Conservation (phyloP, 2,888 invertebrate species). For the Margaritifera margaritifera region DNA sequence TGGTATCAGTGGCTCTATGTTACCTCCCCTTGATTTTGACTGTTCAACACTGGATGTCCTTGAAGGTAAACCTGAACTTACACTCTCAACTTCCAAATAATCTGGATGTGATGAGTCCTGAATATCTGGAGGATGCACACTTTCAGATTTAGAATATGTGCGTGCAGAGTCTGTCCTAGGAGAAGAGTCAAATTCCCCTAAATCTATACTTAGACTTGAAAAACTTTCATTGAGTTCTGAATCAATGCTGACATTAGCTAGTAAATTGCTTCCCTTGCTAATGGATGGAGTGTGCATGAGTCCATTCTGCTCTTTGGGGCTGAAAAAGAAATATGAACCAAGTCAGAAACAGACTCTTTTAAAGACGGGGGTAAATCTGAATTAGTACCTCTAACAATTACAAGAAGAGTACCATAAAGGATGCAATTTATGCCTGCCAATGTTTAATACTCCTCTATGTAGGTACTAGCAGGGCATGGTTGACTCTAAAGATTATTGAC, state of each 20-base stretch:
- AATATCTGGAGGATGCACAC: constrained; percentile 23
- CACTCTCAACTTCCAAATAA: constrained; percentile 54
- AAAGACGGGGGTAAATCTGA: too few relatives aligned
- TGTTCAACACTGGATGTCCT: constrained; percentile 13
- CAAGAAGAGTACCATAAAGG: too few relatives aligned
- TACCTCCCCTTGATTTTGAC: constrained; percentile 11
- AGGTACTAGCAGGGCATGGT: too few relatives aligned
- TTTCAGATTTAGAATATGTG: constrained; percentile 18
- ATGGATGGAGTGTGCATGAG: not conserved
- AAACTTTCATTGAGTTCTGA: constrained; percentile 56
- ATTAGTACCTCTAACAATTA: too few relatives aligned
- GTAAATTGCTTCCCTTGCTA: constrained; percentile 38
- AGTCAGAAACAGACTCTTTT: too few relatives aligned
- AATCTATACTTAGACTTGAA: constrained; percentile 46
- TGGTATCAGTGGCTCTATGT: constrained; percentile 77
- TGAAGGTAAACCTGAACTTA: constrained; percentile 39
- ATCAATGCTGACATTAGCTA: constrained; percentile 67
- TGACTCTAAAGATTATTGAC: too few relatives aligned
- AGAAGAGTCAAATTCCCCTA: constrained; percentile 44
- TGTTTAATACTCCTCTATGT: too few relatives aligned
- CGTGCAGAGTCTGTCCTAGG: constrained; percentile 25
- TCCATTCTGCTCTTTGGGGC: too few relatives aligned
- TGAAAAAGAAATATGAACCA: too few relatives aligned
- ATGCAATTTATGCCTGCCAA: too few relatives aligned
- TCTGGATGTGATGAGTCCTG: constrained; percentile 45